phyloP scores from a whole-genome alignment of 2,113 vertebrate genomes.

The Carassius carassius region DNA sequence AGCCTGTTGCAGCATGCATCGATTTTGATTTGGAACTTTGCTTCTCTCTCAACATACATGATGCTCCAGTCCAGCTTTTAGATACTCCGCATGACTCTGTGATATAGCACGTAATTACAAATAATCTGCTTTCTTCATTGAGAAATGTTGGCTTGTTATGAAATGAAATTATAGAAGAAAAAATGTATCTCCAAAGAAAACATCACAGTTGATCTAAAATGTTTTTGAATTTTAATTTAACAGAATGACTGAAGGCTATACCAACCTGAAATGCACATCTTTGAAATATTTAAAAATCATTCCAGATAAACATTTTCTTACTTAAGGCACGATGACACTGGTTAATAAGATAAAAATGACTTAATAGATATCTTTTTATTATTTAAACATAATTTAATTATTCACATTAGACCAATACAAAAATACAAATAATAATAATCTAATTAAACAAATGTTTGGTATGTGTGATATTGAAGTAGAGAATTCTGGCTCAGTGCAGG shows the following conservation, averaged over 20 bases:
- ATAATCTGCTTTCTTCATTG: neutral
- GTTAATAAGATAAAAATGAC: no score
- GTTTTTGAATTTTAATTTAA: neutral
- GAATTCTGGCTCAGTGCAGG: no score
- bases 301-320: no score
- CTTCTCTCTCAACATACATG: neutral
- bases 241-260: neutral
- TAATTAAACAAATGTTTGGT: no score
- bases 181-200: no score
- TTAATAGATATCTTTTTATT: no score
- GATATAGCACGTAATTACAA: neutral
- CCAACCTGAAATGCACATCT: neutral
- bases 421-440: no score
- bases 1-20: neutral
- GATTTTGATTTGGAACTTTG: neutral
- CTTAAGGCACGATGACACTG: no score
- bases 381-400: no score
- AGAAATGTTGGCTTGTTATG: neutral
- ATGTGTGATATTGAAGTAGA: neutral
- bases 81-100: neutral
- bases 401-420: no score
- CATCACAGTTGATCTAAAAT: no score
- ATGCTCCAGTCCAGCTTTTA: neutral
- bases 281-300: neutral
- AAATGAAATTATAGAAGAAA: neutral